Evolutionary conservation across 1,140 invertebrate genomes (phyloP).

Genomic region (Delia radicum): DNA sequence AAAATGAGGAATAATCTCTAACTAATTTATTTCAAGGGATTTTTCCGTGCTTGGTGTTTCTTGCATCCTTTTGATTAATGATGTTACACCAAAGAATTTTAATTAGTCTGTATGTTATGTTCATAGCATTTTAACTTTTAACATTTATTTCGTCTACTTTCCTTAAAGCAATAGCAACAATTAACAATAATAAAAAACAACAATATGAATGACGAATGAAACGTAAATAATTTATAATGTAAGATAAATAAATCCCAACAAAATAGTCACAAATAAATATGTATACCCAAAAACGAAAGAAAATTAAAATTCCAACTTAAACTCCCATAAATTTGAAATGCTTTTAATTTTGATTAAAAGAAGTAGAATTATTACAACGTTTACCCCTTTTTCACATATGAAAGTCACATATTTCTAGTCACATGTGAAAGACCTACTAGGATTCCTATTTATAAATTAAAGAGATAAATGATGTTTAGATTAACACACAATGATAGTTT

Average conservation of each 20-base stretch:
- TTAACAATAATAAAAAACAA: slow-evolving; percentile 8
- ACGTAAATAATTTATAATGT: slow-evolving; percentile 3
- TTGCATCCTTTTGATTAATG: not conserved
- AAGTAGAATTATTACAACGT: not conserved
- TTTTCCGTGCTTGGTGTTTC: no score
- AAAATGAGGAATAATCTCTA: no score
- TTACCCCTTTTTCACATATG: not conserved
- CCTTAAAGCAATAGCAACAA: not conserved
- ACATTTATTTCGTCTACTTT: not conserved
- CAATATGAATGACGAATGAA: slow-evolving; percentile 7
- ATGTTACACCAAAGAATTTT: slow-evolving; percentile 2
- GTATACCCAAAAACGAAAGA: no score
- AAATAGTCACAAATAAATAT: not conserved
- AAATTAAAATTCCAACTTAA: not conserved
- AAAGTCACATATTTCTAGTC: not conserved
- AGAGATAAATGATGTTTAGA: slow-evolving; percentile 7
- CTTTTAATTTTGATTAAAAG: slow-evolving; percentile 20
- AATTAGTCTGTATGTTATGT: slow-evolving; percentile 9
- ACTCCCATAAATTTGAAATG: not conserved
- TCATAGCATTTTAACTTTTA: not conserved
- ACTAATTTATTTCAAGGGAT: no score
- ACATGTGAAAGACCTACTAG: not conserved
- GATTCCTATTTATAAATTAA: no score
- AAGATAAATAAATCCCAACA: not conserved
- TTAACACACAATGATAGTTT: slow-evolving; percentile 8